These are phyloP conservation scores for Heteractis magnifica DNA, from an alignment of 92 coral and sea anemone species.

Conservation along the genomic window DNA sequence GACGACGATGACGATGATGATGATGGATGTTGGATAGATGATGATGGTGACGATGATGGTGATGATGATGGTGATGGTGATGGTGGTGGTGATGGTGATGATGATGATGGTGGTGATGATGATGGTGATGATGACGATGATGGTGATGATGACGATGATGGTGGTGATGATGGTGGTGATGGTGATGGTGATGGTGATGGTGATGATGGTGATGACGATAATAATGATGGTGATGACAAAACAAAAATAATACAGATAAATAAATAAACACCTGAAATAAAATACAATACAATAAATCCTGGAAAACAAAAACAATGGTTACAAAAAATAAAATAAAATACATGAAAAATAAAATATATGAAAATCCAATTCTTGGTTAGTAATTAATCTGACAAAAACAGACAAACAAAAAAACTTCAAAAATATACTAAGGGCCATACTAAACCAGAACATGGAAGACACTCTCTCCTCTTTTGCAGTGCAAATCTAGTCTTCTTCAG, in stretches of 20 bases:
- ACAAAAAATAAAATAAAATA: no score
- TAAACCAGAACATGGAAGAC: no score
- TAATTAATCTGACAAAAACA: no score
- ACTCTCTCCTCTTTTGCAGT: no score
- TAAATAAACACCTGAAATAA: background rate
- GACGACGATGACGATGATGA: background rate
- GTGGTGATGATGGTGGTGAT: background rate
- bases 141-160: background rate
- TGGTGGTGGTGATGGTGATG: background rate
- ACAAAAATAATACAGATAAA: background rate
- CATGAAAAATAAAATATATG: no score
- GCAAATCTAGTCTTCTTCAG: no score
- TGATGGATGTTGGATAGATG: background rate
- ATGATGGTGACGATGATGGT: background rate
- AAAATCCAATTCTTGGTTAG: no score
- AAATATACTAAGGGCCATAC: no score
- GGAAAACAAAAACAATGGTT: background rate
- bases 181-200: background rate
- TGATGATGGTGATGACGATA: background rate
- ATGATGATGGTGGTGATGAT: background rate
- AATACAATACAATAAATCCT: background rate
- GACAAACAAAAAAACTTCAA: no score
- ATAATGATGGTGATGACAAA: background rate
- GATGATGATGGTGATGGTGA: background rate
- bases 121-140: background rate